Evolutionary conservation across 1,140 invertebrate genomes (phyloP).

Genomic region (Drosophila yakuba): DNA sequence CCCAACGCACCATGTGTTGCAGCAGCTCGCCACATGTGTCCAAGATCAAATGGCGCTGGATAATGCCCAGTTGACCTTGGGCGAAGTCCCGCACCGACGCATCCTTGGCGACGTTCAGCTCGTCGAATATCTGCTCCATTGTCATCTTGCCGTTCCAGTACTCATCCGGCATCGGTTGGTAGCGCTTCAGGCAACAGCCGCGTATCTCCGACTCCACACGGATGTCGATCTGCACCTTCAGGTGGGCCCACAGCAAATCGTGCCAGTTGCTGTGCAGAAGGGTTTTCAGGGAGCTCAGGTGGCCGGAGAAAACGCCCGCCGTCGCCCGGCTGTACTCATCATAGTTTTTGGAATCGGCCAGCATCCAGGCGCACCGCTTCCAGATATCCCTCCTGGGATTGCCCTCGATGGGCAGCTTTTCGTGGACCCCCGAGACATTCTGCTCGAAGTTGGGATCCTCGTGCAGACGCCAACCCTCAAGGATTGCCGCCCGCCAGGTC

Average conservation of each 20-base stretch:
- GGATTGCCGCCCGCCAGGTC: constrained; percentile 93
- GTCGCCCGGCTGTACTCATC: constrained; percentile 89
- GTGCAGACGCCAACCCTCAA: constrained; percentile 95
- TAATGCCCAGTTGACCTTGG: constrained; percentile 87
- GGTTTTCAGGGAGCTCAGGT: constrained; percentile 90
- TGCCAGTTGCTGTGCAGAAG: constrained; percentile 92
- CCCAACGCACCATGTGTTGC: constrained; percentile 86
- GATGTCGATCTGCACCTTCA: constrained; percentile 93
- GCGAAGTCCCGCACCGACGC: constrained; percentile 86
- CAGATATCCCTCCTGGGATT: constrained; percentile 95
- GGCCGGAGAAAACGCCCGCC: constrained; percentile 93
- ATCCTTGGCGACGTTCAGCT: constrained; percentile 87
- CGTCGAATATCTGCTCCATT: constrained; percentile 90
- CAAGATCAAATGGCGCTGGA: constrained; percentile 92
- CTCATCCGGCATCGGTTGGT: constrained; percentile 88
- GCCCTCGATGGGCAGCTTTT: constrained; percentile 89
- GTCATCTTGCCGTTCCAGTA: constrained; percentile 92
- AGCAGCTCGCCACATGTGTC: constrained; percentile 89
- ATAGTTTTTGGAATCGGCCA: constrained; percentile 86
- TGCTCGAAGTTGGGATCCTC: constrained; percentile 91
- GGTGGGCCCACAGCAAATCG: constrained; percentile 95
- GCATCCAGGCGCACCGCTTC: constrained; percentile 93
- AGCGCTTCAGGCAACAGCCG: constrained; percentile 85
- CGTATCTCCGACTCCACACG: constrained; percentile 90
- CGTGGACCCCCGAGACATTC: constrained; percentile 62